A percentile compares a stretch with the other conserved stretches of the same genome.
These are phyloP conservation scores for Euthynnus affinis DNA, from an alignment of 2,797 vertebrate species.

Conservation along the genomic window DNA sequence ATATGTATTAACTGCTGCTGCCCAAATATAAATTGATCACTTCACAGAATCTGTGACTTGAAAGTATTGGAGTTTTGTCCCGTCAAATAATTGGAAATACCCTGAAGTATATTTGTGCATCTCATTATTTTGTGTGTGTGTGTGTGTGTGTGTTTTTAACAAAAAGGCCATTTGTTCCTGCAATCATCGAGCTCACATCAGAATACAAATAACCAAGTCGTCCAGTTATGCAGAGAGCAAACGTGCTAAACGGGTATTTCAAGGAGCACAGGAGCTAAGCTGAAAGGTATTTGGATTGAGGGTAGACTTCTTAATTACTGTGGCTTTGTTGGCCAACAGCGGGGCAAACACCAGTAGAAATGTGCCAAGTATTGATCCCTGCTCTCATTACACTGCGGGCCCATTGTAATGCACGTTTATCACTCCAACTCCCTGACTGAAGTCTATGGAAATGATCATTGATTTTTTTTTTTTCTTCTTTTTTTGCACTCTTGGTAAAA, in stretches of 20 bases:
- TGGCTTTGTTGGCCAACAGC: constrained; percentile 73
- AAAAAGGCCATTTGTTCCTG: constrained; percentile 36
- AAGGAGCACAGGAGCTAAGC: constrained; percentile 34
- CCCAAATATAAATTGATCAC: constrained; percentile 48
- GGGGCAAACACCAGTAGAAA: constrained; percentile 57
- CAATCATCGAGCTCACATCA: constrained; percentile 27
- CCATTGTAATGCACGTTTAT: constrained; percentile 78
- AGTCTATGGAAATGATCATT: constrained; percentile 80
- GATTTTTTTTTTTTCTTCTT: constrained; percentile 59
- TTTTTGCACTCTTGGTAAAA: constrained; percentile 42
- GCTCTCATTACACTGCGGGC: constrained; percentile 71
- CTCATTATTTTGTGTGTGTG: constrained; percentile 27
- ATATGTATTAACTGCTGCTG: constrained; percentile 65
- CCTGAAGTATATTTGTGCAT: constrained; percentile 20
- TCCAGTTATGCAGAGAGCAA: constrained; percentile 7
- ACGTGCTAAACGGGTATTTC: constrained; percentile 41
- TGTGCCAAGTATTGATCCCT: constrained; percentile 79
- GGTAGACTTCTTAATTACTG: constrained; percentile 81
- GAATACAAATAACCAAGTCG: constrained; percentile 24
- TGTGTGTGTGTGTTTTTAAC: constrained; percentile 11
- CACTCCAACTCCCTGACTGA: constrained; percentile 66
- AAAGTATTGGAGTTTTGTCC: constrained; percentile 39
- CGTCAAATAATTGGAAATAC: constrained; percentile 39
- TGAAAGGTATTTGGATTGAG: constrained; percentile 58
- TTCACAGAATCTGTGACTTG: constrained; percentile 34